A percentile compares a stretch with the other conserved stretches of the same genome.
Conservation (phyloP, 2,888 invertebrate genomes). For the Phyllotreta striolata region DNA sequence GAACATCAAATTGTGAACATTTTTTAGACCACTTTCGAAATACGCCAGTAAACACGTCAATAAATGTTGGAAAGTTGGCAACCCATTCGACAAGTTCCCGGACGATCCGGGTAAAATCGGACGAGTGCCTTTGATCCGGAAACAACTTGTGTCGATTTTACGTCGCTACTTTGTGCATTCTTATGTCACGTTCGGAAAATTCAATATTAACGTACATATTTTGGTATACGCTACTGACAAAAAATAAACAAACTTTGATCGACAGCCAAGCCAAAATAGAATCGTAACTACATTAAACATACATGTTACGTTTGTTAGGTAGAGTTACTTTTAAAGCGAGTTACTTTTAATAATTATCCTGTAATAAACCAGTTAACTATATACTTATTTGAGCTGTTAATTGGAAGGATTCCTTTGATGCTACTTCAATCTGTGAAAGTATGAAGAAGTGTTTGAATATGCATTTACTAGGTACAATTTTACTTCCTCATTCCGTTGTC, state of each 20-base stretch:
- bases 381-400: too few species aligned
- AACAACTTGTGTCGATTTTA: conserved; percentile 10
- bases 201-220: neutral
- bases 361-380: too few species aligned
- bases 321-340: too few species aligned
- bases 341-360: too few species aligned
- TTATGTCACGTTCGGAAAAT: neutral
- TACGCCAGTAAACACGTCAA: conserved; percentile 3
- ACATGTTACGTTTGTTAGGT: too few species aligned
- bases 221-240: neutral
- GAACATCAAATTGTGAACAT: neutral
- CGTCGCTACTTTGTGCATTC: neutral
- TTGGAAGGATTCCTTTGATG: too few species aligned
- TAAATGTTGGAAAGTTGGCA: conserved; percentile 8
- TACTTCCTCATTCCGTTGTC: too few species aligned
- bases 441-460: too few species aligned
- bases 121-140: conserved; percentile 8
- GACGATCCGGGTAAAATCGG: neutral
- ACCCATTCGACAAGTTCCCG: conserved; percentile 3
- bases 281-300: too few species aligned
- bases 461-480: too few species aligned
- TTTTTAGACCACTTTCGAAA: neutral
- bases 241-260: neutral
- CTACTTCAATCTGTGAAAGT: too few species aligned
- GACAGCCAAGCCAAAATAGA: too few species aligned